Percentiles rank a stretch among this genome's conserved stretches.
phyloP scores from a whole-genome alignment of 2,797 vertebrate genomes.

The Gobionotothen gibberifrons region DNA sequence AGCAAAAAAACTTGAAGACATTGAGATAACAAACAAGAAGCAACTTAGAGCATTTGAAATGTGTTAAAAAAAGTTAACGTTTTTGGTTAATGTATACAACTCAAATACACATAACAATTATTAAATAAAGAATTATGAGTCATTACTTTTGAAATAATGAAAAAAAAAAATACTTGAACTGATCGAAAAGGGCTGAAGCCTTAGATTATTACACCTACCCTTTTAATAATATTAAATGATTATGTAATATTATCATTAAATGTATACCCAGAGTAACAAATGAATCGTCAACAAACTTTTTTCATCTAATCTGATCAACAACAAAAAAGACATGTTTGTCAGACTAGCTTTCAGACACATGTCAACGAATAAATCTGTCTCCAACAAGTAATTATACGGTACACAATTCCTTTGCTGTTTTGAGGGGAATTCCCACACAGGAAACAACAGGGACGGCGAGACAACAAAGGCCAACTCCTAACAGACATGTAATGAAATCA shows the following conservation, averaged over 20 bases:
- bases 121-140: no score
- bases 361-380: slow-evolving; percentile 14
- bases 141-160: no score
- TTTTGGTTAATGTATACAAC: no score
- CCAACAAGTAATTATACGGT: slow-evolving; percentile 5
- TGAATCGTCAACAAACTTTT: not conserved
- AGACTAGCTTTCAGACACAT: not conserved
- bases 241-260: no score
- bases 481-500: slow-evolving; percentile 65
- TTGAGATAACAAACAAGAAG: fast-evolving
- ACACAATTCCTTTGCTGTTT: slow-evolving; percentile 11
- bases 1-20: not conserved
- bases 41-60: not conserved
- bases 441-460: slow-evolving; percentile 27
- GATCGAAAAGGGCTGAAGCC: no score
- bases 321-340: not conserved
- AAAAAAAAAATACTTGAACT: no score
- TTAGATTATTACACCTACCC: no score
- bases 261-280: not conserved
- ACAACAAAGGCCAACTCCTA: slow-evolving; percentile 51
- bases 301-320: not conserved
- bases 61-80: not conserved
- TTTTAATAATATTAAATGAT: no score
- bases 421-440: slow-evolving; percentile 56
- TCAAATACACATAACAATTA: no score